Conservation (phyloP, 2,888 invertebrate genomes). For the Apotomis betuletana region DNA sequence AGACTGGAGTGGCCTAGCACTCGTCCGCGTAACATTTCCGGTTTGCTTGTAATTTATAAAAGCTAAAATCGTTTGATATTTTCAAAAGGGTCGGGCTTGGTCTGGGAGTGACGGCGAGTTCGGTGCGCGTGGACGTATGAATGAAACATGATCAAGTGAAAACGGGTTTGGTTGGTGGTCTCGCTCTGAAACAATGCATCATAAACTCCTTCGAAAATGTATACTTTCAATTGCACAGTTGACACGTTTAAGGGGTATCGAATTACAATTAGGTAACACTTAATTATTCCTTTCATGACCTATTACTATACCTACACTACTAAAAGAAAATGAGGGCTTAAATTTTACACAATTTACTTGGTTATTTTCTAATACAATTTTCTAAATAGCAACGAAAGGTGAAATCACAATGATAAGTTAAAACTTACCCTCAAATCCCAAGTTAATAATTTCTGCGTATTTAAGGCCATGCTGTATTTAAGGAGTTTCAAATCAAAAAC, state of each 20-base stretch:
- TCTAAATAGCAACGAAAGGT: too few species aligned
- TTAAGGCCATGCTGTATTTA: too few species aligned
- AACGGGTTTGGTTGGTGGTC: conserved; percentile 60
- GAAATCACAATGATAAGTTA: too few species aligned
- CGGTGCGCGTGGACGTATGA: conserved; percentile 47
- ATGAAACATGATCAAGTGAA: conserved; percentile 60
- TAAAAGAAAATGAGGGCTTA: too few species aligned
- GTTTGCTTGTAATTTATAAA: conserved; percentile 11
- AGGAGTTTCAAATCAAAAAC: too few species aligned
- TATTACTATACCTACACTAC: too few species aligned
- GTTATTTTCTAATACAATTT: too few species aligned
- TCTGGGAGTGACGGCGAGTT: conserved; percentile 10
- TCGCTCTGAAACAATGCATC: conserved; percentile 61
- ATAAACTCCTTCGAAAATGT: conserved; percentile 51
- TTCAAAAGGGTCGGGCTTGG: conserved; percentile 2
- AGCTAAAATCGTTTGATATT: conserved; percentile 12
- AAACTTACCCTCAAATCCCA: too few species aligned
- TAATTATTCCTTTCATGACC: too few species aligned
- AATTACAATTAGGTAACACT: conserved; percentile 26
- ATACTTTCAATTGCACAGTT: conserved; percentile 43
- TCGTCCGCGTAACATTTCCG: conserved; percentile 23
- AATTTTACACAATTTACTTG: too few species aligned
- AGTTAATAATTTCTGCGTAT: too few species aligned
- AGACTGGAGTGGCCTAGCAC: conserved; percentile 1
- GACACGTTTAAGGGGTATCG: conserved; percentile 25